Percentiles rank a stretch among this genome's conserved stretches.
Conservation (phyloP, 1,140 invertebrate genomes). For the Drosophila kanapiae region DNA sequence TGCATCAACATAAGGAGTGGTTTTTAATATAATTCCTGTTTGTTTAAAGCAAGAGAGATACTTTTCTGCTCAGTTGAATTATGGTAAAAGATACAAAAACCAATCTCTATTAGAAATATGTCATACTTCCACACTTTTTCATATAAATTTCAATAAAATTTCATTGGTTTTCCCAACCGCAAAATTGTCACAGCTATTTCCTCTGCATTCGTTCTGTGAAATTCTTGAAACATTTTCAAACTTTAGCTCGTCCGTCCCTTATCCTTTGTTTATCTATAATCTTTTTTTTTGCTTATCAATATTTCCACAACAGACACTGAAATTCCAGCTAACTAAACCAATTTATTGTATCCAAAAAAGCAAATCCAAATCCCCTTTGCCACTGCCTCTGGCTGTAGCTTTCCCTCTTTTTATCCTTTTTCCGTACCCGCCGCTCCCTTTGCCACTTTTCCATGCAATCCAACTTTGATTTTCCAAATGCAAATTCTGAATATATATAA, state of each 20-base stretch:
- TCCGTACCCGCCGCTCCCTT: background rate
- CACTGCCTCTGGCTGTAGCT: constrained; percentile 18
- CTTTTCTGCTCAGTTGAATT: background rate
- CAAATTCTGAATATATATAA: constrained; percentile 43
- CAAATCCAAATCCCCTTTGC: constrained; percentile 30
- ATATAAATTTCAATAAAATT: constrained; percentile 5
- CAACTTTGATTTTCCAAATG: constrained; percentile 60
- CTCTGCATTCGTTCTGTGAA: background rate
- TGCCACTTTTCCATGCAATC: constrained; percentile 17
- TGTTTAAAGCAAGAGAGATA: background rate
- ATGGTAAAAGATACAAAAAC: background rate
- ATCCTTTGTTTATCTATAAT: constrained; percentile 1
- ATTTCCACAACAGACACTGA: constrained; percentile 27
- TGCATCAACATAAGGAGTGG: no score
- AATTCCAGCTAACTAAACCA: constrained; percentile 33
- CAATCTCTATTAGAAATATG: background rate
- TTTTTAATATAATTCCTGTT: background rate
- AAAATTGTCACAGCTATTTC: constrained; percentile 4
- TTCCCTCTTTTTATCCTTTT: constrained; percentile 4
- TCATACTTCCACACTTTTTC: background rate
- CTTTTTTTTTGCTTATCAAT: constrained; percentile 15
- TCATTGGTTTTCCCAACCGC: background rate
- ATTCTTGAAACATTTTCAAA: constrained; percentile 21
- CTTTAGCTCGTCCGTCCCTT: background rate
- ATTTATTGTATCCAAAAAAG: constrained; percentile 31